Evolutionary conservation across 2,797 vertebrate genomes (phyloP), one percentile per base, ranked within the genome.

Genomic region (Limosa lapponica): DNA sequence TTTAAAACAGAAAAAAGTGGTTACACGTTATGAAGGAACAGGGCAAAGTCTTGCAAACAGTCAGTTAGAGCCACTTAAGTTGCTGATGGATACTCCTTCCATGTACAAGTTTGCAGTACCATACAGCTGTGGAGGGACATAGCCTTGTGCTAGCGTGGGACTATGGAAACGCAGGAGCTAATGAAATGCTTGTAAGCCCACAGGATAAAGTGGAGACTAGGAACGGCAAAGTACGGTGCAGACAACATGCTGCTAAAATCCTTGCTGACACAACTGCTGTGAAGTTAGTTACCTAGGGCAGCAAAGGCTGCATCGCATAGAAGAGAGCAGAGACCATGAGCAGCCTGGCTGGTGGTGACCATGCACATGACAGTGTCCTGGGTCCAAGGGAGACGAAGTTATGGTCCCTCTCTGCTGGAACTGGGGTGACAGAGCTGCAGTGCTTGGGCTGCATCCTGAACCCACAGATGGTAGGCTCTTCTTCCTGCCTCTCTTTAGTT

Each of bases 241-340:
- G 49, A 20, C 30, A 58, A 27, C 43, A 46, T 0, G 0, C 34
- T 32, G 32, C 52, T 44, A 66, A 34, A 89, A 65, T 52, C 49
- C 48, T 51, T 55, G 44, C 72, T 66, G 54, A 20, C 57, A 62
- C 28, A 44, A 25, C 7, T 65, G 10, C 28, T 49, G 25, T 16
- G 34, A 39, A 43, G 23, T 49, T 34, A 24, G 4, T 57, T 69
- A 36, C 34, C 41, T 11, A 13, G 49, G 15, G 57, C 25, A 71
- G 9, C 0, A 2, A 71, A 79, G 12, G 44, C 59, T 77, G 3
- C 48, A 4, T 25, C 0, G 0, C 14, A 7, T 27, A n/a, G 58
- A 46, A 64, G 52, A 39, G 27, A 82, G 16, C 43, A 46, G 46
- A 69, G 49, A 24, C 15, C 0, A 0, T 0, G 39, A 59, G 57